Evolutionary conservation across 2,113 vertebrate species (phyloP).

Genomic region (Pycnonotus jocosus): DNA sequence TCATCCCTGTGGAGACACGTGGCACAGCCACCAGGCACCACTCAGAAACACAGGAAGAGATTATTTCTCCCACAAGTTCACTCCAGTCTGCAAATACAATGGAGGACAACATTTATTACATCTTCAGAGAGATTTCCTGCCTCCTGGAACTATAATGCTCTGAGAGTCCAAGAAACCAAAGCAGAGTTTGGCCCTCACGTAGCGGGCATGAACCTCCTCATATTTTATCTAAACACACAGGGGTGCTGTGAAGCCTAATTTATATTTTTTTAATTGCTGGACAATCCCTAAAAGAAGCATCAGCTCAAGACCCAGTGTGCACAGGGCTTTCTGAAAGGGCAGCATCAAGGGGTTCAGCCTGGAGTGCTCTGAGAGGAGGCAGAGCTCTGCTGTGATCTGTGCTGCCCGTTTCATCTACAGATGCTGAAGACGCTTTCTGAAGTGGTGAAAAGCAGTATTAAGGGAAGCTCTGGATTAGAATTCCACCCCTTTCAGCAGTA

Average conservation of each 20-base stretch:
- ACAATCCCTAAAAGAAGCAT: not conserved
- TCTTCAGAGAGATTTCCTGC: not conserved
- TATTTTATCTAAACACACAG: not conserved
- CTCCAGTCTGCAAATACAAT: not conserved
- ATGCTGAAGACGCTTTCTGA: not conserved
- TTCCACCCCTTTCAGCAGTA: not conserved
- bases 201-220: not conserved
- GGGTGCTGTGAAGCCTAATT: not conserved
- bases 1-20: not conserved
- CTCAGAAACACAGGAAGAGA: not conserved
- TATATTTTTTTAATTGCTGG: not conserved
- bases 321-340: not conserved
- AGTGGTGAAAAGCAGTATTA: not conserved
- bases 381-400: not conserved
- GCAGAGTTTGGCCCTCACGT: not conserved
- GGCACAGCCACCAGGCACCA: not conserved
- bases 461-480: not conserved
- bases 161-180: not conserved
- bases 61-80: not conserved
- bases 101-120: not conserved
- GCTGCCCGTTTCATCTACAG: rapidly evolving
- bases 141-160: not conserved
- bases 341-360: not conserved
- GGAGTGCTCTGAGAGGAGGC: not conserved
- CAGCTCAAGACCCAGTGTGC: not conserved